These are phyloP conservation scores for Callyntrura guangdongensis DNA, from an alignment of 2,888 invertebrate species.

Conservation along the genomic window DNA sequence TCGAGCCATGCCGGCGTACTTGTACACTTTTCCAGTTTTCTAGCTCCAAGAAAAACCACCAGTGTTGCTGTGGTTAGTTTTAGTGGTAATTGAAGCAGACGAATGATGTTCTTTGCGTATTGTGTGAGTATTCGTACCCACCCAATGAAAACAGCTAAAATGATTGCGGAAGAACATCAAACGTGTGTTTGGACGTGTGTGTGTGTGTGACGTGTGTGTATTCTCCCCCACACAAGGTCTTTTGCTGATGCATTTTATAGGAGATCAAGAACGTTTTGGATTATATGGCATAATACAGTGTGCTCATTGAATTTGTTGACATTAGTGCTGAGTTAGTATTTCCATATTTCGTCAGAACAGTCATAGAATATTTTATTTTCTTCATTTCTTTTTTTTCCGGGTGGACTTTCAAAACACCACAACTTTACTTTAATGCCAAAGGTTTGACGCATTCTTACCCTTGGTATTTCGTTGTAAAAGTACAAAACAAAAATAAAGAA, in stretches of 20 bases:
- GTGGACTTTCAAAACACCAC: no score
- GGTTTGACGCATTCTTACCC: no score
- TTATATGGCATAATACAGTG: neutral
- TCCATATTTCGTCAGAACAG: conserved; percentile 6
- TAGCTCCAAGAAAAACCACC: neutral
- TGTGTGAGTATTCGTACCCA: no score
- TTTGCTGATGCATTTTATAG: neutral
- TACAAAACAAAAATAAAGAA: conserved; percentile 14
- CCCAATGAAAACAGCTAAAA: no score
- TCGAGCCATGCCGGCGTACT: neutral
- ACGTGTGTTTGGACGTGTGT: neutral
- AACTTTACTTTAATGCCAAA: no score
- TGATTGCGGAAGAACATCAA: neutral
- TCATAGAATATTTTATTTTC: conserved; percentile 7
- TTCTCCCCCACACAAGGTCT: neutral
- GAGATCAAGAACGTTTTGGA: neutral
- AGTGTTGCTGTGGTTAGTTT: neutral
- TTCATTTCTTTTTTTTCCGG: neutral
- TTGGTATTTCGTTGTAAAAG: neutral
- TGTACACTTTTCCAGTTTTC: neutral
- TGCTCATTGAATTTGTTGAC: conserved; percentile 2
- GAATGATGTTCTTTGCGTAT: no score
- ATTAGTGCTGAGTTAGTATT: neutral
- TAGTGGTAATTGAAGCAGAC: conserved; percentile 19
- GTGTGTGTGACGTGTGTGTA: no score